Evolutionary conservation across 2,797 vertebrate genomes (phyloP).

Genomic region (Hozukius guyotensis): DNA sequence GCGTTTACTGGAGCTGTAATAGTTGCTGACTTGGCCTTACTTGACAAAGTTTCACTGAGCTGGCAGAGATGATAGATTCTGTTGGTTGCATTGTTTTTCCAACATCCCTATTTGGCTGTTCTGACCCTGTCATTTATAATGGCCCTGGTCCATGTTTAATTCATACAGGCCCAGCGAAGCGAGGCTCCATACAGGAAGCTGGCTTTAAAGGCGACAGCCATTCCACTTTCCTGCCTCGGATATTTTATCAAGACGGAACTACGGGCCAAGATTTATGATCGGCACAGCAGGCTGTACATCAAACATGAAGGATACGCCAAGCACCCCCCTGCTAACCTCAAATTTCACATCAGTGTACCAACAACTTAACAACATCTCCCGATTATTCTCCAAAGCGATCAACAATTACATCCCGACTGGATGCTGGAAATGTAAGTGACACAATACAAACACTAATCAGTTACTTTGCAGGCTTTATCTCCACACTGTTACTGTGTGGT

Average conservation of each 20-base stretch:
- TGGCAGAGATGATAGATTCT: constrained; percentile 68
- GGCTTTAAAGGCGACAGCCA: constrained; percentile 51
- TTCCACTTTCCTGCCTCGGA: constrained; percentile 63
- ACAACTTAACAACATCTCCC: constrained; percentile 21
- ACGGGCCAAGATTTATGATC: constrained; percentile 50
- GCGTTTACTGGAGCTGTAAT: constrained; percentile 20
- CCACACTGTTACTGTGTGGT: constrained; percentile 10
- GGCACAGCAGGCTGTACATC: constrained; percentile 44
- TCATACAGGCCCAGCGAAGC: constrained; percentile 55
- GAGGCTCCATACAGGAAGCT: constrained; percentile 62
- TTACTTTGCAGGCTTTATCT: constrained; percentile 33
- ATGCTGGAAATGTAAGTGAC: constrained; percentile 19
- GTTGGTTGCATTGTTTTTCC: constrained; percentile 73
- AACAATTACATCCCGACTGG: constrained; percentile 8
- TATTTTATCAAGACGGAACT: constrained; percentile 61
- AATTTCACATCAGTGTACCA: constrained; percentile 34
- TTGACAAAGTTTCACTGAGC: constrained; percentile 60
- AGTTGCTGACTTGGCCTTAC: constrained; percentile 61
- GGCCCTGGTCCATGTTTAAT: constrained; percentile 68
- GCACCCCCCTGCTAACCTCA: constrained; percentile 23
- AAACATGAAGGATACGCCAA: constrained; percentile 35
- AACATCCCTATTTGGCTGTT: constrained; percentile 65
- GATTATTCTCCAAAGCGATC: constrained; percentile 11
- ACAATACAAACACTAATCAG: constrained; percentile 32
- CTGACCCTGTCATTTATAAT: constrained; percentile 73